phyloP scores from a whole-genome alignment of 2,113 vertebrate genomes.

The Chauna torquata region DNA sequence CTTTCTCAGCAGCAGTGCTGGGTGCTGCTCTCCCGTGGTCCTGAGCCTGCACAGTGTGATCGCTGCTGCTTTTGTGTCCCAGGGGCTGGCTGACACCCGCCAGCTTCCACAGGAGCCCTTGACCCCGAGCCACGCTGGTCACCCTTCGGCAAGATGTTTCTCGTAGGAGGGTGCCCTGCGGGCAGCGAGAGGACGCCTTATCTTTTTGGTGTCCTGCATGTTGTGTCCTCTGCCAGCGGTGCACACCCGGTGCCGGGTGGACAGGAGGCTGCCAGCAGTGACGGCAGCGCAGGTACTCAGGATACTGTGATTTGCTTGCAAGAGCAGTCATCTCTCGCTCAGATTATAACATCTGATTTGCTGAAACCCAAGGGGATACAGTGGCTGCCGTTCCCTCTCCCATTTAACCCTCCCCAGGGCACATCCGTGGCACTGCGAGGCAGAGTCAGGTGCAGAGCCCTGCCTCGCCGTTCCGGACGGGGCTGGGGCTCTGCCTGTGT shows the following conservation, averaged over 20 bases:
- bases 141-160: not conserved
- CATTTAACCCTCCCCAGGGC: not conserved
- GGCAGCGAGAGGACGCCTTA: accelerated
- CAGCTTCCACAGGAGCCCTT: not conserved
- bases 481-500: not conserved
- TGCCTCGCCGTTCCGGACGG: not conserved
- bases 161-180: not conserved
- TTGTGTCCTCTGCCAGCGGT: accelerated
- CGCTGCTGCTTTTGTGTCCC: not conserved
- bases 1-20: accelerated
- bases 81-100: not conserved
- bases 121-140: not conserved
- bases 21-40: accelerated
- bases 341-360: not conserved
- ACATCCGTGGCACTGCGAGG: too few species aligned
- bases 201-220: not conserved
- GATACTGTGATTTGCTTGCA: not conserved
- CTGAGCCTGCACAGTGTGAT: not conserved
- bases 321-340: not conserved
- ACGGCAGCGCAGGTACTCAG: not conserved
- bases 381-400: not conserved
- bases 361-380: not conserved
- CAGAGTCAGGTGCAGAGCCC: not conserved
- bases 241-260: accelerated
- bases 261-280: accelerated